Evolutionary conservation across 2,888 invertebrate species (phyloP).

Genomic region (Eremobia ochroleuca): DNA sequence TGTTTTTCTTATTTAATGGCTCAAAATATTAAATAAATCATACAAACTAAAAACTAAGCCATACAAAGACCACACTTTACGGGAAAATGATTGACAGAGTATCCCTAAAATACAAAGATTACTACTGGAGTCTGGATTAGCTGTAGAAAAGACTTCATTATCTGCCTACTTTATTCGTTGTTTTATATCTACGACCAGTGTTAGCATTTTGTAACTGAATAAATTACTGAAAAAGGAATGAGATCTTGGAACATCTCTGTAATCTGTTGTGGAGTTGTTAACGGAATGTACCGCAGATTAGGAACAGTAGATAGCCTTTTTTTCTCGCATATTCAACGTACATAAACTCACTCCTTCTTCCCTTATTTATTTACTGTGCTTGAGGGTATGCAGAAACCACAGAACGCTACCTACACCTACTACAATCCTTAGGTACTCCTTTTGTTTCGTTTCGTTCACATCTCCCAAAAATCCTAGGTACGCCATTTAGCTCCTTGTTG

Average conservation of each 20-base stretch:
- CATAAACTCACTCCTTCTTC: not conserved
- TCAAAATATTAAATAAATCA: not conserved
- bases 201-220: not conserved
- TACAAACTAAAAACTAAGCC: not conserved
- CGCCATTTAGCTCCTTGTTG: not conserved
- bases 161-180: not conserved
- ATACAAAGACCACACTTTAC: not conserved
- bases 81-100: slow-evolving; percentile 22
- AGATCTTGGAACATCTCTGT: not conserved
- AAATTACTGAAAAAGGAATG: not conserved
- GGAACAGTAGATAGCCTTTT: not conserved
- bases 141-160: not conserved
- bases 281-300: not conserved
- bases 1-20: too few relatives aligned
- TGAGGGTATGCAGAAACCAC: not conserved
- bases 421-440: too few relatives aligned
- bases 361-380: too few relatives aligned
- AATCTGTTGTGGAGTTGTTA: not conserved
- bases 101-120: slow-evolving; percentile 54
- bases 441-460: not conserved
- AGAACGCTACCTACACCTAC: not conserved
- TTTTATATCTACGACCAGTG: not conserved
- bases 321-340: not conserved
- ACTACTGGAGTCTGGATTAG: not conserved
- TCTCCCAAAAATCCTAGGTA: not conserved